Conservation (phyloP, 1,140 invertebrate species). For the Ceratina calcarata region DNA sequence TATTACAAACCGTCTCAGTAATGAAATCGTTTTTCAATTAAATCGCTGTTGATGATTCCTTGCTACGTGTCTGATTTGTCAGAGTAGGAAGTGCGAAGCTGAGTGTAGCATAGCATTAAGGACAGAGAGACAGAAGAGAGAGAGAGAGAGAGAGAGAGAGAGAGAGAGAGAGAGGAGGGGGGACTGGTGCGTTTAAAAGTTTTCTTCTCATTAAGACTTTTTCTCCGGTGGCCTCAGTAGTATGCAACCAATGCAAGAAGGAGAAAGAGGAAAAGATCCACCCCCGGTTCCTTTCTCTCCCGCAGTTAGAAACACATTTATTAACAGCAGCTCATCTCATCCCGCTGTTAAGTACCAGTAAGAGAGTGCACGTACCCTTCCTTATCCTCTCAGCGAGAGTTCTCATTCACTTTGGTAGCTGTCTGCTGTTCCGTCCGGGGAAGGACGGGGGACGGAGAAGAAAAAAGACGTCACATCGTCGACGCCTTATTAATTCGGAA, state of each 20-base stretch:
- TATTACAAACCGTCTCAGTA: too few relatives aligned
- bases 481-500: conserved; percentile 80
- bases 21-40: conserved; percentile 20
- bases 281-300: background rate
- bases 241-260: conserved; percentile 28
- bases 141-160: background rate
- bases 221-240: conserved; percentile 67
- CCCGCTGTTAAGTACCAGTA: conserved; percentile 58
- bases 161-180: conserved; percentile 50
- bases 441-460: conserved; percentile 45
- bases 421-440: conserved; percentile 70
- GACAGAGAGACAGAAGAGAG: too few relatives aligned
- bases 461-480: conserved; percentile 79
- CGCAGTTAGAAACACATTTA: conserved; percentile 76
- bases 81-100: conserved; percentile 27
- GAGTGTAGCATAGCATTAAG: conserved; percentile 30
- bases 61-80: background rate
- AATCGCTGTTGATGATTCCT: background rate
- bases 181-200: conserved; percentile 72
- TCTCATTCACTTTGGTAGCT: conserved; percentile 75
- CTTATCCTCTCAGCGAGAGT: conserved; percentile 67
- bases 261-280: background rate
- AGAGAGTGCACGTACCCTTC: conserved; percentile 57
- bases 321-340: conserved; percentile 71
- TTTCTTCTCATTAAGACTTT: conserved; percentile 75